Evolutionary conservation across 2,797 vertebrate species (phyloP).

Genomic region (Nothura maculosa): DNA sequence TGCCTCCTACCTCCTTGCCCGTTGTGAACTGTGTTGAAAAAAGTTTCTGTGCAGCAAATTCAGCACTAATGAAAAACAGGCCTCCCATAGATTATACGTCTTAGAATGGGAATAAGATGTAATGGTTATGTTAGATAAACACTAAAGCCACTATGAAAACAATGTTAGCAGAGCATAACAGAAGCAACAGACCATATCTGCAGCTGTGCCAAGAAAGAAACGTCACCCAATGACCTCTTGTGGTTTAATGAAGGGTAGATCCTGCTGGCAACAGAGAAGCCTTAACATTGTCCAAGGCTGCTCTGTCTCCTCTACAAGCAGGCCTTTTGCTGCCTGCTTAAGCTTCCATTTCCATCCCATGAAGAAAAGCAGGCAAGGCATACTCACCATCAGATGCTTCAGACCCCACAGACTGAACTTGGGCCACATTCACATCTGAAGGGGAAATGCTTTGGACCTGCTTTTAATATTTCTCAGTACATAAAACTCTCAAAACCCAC

Average conservation of each 20-base stretch:
- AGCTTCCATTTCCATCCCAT: not conserved
- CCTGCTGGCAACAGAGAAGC: constrained; percentile 37
- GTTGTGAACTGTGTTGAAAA: constrained; percentile 59
- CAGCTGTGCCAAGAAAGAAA: constrained; percentile 75
- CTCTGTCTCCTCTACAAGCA: not conserved
- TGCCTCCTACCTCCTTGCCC: constrained; percentile 48
- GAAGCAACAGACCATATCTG: constrained; percentile 61
- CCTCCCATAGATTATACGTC: constrained; percentile 27
- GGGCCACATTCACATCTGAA: not conserved
- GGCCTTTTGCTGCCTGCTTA: not conserved
- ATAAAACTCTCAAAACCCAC: not conserved
- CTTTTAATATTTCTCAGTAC: not conserved
- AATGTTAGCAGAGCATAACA: constrained; percentile 60
- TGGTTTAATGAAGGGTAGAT: constrained; percentile 61
- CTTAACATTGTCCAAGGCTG: constrained; percentile 1
- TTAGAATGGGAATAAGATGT: constrained; percentile 70
- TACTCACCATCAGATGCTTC: not conserved
- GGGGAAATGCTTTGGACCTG: not conserved
- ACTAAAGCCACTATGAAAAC: constrained; percentile 75
- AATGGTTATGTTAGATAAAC: constrained; percentile 67
- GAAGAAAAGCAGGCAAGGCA: not conserved
- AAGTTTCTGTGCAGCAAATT: constrained; percentile 61
- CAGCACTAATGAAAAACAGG: constrained; percentile 80
- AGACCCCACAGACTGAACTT: not conserved
- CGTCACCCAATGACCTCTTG: constrained; percentile 63